Percentiles rank a stretch among this genome's conserved stretches.
phyloP scores from a whole-genome alignment of 2,113 vertebrate species.

The Murina feae region DNA sequence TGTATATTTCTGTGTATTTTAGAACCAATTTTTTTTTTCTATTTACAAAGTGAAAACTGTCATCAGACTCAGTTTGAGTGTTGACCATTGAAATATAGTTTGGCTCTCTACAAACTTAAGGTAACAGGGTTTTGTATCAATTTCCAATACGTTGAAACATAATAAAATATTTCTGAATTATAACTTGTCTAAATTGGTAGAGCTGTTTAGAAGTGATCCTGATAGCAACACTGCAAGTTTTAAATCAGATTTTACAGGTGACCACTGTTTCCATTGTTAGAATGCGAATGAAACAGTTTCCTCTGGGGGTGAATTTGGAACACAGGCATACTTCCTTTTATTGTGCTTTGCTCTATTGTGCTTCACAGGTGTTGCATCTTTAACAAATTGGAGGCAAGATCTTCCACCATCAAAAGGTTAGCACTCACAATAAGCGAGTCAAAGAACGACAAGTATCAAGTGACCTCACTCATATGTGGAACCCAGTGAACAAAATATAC shows the following conservation, averaged over 20 bases:
- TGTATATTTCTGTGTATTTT: background rate
- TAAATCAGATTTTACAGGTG: background rate
- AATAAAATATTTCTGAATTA: conserved; percentile 39
- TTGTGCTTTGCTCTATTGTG: background rate
- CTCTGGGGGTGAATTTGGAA: background rate
- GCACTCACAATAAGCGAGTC: background rate
- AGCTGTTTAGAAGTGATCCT: background rate
- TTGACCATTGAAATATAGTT: background rate
- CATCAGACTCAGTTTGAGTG: background rate
- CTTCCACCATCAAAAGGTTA: background rate
- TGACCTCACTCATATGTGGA: too few relatives aligned
- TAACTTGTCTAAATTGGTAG: background rate
- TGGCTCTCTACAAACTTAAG: background rate
- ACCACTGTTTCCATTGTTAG: background rate
- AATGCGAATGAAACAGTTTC: background rate
- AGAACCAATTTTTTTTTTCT: background rate
- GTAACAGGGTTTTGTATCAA: background rate
- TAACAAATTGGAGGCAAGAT: background rate
- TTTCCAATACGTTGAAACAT: background rate
- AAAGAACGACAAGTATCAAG: too few relatives aligned
- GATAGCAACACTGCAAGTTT: background rate
- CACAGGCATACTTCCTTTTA: background rate
- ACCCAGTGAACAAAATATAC: too few relatives aligned
- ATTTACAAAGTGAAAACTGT: background rate
- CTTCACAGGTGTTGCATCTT: background rate